Conservation (phyloP, 2,888 invertebrate species). For the Hecatera dysodea region DNA sequence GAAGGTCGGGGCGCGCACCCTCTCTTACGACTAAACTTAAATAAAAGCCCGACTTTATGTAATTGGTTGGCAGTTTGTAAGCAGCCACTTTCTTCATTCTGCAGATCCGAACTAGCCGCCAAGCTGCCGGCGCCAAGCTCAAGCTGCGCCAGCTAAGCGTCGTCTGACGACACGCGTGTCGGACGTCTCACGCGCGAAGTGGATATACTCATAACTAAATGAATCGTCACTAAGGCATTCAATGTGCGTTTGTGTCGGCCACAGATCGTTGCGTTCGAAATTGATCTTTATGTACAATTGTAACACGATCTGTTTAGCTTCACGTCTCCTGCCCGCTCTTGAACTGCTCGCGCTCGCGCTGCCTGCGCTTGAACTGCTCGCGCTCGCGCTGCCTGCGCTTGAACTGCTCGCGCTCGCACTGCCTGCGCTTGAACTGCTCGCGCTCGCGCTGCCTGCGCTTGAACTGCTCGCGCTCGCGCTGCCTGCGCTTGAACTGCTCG, state of each 20-base stretch:
- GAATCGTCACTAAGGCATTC: constrained; percentile 68
- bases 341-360: not conserved
- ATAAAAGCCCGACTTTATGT: constrained; percentile 27
- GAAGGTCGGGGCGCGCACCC: constrained; percentile 24
- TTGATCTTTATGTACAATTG: constrained; percentile 63
- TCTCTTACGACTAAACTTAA: constrained; percentile 23
- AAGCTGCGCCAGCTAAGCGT: constrained; percentile 64
- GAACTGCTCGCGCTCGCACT: not conserved
- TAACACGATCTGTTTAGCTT: constrained; percentile 39
- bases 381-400: not conserved
- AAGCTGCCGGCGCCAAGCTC: constrained; percentile 45
- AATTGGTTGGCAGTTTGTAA: constrained; percentile 16
- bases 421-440: no score
- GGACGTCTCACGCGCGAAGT: constrained; percentile 51
- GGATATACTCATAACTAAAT: constrained; percentile 43
- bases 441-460: not conserved
- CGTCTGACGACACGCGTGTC: no score
- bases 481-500: no score
- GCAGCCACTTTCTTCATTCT: not conserved
- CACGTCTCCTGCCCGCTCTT: not conserved
- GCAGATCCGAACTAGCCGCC: not conserved
- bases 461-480: not conserved
- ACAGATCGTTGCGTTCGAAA: constrained; percentile 53
- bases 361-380: not conserved
- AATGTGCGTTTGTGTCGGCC: constrained; percentile 67